Conservation (phyloP, 2,888 invertebrate species). For the Gibbula magus region DNA sequence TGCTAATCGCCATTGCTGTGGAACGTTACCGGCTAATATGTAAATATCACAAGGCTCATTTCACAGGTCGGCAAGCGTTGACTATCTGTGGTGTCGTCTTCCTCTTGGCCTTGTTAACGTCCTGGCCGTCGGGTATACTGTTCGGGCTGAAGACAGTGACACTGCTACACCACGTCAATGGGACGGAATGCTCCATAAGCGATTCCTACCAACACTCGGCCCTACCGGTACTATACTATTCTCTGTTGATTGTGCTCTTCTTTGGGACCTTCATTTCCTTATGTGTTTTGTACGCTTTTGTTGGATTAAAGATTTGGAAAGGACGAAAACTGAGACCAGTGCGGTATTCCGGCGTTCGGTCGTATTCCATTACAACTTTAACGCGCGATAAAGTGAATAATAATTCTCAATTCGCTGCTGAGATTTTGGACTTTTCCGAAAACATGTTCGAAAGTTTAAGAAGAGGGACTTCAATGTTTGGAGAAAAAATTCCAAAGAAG, state of each 20-base stretch:
- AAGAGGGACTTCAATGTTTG: background rate
- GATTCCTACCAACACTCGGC: conserved; percentile 20
- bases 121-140: conserved; percentile 29
- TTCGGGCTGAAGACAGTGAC: conserved; percentile 19
- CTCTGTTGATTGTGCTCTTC: conserved; percentile 34
- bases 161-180: background rate
- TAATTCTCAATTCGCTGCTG: background rate
- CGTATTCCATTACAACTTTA: background rate
- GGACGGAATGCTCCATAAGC: conserved; percentile 22
- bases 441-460: conserved; percentile 9
- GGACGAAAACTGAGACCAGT: conserved; percentile 33
- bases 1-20: conserved; percentile 33
- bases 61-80: conserved; percentile 4
- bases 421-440: background rate
- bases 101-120: conserved; percentile 9
- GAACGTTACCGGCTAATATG: conserved; percentile 36
- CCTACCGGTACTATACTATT: conserved; percentile 29
- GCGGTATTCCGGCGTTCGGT: background rate
- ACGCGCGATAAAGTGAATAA: background rate
- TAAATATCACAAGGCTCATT: conserved; percentile 22
- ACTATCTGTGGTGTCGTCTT: conserved; percentile 16
- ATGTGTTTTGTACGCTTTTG: conserved; percentile 32
- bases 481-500: background rate
- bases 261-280: conserved; percentile 31
- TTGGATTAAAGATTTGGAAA: conserved; percentile 38